phyloP scores from a whole-genome alignment of 2,888 invertebrate species.

The Synanthedon formicaeformis region DNA sequence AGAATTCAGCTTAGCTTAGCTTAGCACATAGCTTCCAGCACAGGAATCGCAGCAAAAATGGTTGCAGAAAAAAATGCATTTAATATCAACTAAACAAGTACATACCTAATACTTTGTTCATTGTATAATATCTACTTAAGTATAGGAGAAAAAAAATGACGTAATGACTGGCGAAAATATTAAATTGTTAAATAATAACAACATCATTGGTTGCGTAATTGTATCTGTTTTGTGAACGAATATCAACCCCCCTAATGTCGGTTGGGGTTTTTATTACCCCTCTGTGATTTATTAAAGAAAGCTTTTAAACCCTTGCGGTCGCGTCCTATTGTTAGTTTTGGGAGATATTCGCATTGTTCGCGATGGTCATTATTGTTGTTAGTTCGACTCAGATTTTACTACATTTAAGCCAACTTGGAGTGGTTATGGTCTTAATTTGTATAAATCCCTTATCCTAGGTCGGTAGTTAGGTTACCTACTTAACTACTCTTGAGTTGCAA shows the following conservation, averaged over 20 bases:
- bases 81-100: too few species aligned
- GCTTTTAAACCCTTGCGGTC: conserved; percentile 66
- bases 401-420: conserved; percentile 34
- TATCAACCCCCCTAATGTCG: conserved; percentile 11
- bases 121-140: too few species aligned
- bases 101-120: too few species aligned
- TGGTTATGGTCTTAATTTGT: neutral
- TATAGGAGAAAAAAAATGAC: conserved; percentile 4
- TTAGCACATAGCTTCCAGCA: too few species aligned
- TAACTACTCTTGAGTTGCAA: too few species aligned
- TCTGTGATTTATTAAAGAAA: conserved; percentile 63
- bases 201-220: conserved; percentile 51
- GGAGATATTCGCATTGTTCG: conserved; percentile 19
- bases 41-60: too few species aligned
- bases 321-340: conserved; percentile 23
- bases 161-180: conserved; percentile 32
- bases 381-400: conserved; percentile 14
- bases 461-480: too few species aligned
- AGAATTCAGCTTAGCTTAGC: too few species aligned
- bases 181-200: conserved; percentile 44
- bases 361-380: conserved; percentile 36
- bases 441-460: too few species aligned
- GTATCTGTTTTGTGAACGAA: conserved; percentile 36
- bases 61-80: too few species aligned
- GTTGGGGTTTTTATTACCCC: conserved; percentile 18